Evolutionary conservation across 2,888 invertebrate genomes (phyloP).

Genomic region (Acleris holmiana): DNA sequence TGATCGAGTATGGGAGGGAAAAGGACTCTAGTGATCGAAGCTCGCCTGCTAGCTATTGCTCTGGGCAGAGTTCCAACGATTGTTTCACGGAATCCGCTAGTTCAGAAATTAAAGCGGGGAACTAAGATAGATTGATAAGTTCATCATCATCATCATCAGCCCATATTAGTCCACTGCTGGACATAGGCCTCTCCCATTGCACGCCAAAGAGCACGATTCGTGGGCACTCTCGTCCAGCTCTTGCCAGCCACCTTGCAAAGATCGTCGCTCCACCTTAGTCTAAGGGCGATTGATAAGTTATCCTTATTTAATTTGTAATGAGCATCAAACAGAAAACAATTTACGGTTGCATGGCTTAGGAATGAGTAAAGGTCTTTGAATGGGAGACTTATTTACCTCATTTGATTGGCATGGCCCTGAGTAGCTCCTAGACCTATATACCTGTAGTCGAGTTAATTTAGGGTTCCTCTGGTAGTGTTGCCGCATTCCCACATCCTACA

Average conservation of each 20-base stretch:
- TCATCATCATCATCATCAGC: too few relatives aligned
- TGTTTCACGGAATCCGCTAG: conserved; percentile 67
- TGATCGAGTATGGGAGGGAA: conserved; percentile 74
- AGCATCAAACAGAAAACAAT: background rate
- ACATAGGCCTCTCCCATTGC: too few relatives aligned
- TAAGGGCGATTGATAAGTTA: background rate
- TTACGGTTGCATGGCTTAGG: background rate
- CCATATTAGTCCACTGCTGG: too few relatives aligned
- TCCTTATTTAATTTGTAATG: background rate
- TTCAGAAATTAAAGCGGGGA: conserved; percentile 73
- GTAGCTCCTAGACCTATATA: too few relatives aligned
- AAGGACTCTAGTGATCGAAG: conserved; percentile 70
- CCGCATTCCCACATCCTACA: background rate
- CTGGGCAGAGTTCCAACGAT: conserved; percentile 75
- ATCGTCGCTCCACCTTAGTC: too few relatives aligned
- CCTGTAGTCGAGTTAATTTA: too few relatives aligned
- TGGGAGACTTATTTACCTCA: too few relatives aligned
- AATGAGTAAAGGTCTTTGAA: too few relatives aligned
- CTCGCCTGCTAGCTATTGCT: conserved; percentile 77
- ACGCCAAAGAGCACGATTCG: too few relatives aligned
- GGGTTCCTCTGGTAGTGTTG: background rate
- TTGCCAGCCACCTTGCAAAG: too few relatives aligned
- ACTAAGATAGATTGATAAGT: conserved; percentile 46
- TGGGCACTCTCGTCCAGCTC: too few relatives aligned
- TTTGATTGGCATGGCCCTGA: too few relatives aligned